Evolutionary conservation across 2,888 invertebrate species (phyloP), one percentile per base, ranked within the genome.

Genomic region (Thymelicus sylvestris): DNA sequence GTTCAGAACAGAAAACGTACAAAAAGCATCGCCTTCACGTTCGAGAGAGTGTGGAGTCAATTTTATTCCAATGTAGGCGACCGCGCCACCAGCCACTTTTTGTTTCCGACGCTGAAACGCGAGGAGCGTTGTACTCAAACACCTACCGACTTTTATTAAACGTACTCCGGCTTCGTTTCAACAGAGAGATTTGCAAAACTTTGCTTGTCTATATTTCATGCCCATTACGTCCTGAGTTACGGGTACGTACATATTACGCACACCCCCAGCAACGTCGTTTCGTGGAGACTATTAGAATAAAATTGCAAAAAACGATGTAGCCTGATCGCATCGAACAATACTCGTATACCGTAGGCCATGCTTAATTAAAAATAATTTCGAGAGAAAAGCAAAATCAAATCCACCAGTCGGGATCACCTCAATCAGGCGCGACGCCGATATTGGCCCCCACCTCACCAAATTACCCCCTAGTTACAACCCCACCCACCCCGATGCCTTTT

Each of bases 41-140:
- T 90, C 90, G 92, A 92, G 88, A 92, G 93, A 92, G 93, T 92
- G 92, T 92, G 92, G 92, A 93, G 93, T 93, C 92, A 93, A 93
- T 93, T 93, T 93, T 93, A 93, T 93, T 92, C 93, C 93, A 90
- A 93, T 92, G 93, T 92, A 92, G 93, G 91, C 92, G 89, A 91
- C 93, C 92, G 87, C 91, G 92, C 92, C 90, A 86, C 87, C 86
- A 83, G 88, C 88, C 87, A 92, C 93, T 93, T 93, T 93, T 93
- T 93, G 91, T 88, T 92, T 91, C 92, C 92, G 89, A 86, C 87
- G 86, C 83, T 90, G 93, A 90, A 93, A 92, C 90, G 91, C 89
- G 91, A 92, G 87, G 84, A 90, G 88, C 86, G 85, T 83, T 90
- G 91, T 91, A 88, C 91, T 93, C 91, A 89, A 92, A 93, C 93